Percentiles rank a stretch among this genome's conserved stretches.
phyloP scores from a whole-genome alignment of 2,888 invertebrate genomes.

The Drosophila aldrichi region DNA sequence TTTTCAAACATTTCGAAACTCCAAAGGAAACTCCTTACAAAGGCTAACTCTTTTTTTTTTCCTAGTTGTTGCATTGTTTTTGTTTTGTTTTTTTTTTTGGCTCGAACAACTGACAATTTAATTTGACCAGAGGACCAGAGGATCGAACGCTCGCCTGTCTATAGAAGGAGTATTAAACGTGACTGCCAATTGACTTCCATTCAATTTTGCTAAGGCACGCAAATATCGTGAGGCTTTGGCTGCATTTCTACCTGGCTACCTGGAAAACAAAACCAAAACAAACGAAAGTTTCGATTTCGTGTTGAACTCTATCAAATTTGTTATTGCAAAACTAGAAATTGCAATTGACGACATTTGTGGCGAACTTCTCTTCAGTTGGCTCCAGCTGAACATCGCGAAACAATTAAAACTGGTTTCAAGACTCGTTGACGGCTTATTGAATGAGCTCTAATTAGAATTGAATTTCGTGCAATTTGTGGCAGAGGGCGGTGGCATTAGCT shows the following conservation, averaged over 20 bases:
- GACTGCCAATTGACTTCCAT: conserved; percentile 78
- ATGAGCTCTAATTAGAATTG: conserved; percentile 80
- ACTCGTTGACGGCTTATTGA: conserved; percentile 43
- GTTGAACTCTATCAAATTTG: conserved; percentile 44
- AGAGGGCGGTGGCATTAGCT: conserved; percentile 13
- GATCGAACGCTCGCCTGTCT: conserved; percentile 14
- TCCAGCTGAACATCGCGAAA: conserved; percentile 5
- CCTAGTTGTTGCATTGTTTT: not conserved
- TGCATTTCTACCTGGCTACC: conserved; percentile 49
- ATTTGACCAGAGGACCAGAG: conserved; percentile 66
- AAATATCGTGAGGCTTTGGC: conserved; percentile 68
- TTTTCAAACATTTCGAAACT: conserved; percentile 32
- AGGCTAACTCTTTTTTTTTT: not conserved
- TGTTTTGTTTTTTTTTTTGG: not conserved
- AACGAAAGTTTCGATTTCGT: conserved; percentile 68
- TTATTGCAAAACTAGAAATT: conserved; percentile 27
- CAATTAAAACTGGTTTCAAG: conserved; percentile 54
- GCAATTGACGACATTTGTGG: conserved; percentile 38
- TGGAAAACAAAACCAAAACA: conserved; percentile 21
- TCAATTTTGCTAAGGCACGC: conserved; percentile 73
- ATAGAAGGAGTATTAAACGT: conserved; percentile 57
- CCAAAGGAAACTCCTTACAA: conserved; percentile 26
- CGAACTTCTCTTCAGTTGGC: not conserved
- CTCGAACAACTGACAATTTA: conserved; percentile 65
- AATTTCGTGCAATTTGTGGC: conserved; percentile 46